phyloP scores from a whole-genome alignment of 2,797 vertebrate species.

The Siniperca scherzeri region DNA sequence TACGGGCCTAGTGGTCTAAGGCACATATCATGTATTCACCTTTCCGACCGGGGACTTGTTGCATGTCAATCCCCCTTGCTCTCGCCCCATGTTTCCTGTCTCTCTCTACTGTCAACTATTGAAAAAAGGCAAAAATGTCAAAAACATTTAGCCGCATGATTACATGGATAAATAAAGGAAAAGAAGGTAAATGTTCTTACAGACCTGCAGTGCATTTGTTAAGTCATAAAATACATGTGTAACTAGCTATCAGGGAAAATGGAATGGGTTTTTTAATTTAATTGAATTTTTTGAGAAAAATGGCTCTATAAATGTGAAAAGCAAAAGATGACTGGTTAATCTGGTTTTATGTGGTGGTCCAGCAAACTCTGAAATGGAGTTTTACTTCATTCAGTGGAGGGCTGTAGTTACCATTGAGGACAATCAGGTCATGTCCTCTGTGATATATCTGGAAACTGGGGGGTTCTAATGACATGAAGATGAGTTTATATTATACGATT shows the following conservation, averaged over 20 bases:
- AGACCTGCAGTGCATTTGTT: not conserved
- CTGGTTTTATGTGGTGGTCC: not conserved
- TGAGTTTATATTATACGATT: not conserved
- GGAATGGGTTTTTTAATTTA: no score
- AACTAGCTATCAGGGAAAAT: not conserved
- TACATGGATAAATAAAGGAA: not conserved
- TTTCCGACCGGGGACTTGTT: not conserved
- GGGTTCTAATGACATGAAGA: not conserved
- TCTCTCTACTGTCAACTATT: not conserved
- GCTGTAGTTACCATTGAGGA: not conserved
- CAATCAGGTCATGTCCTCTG: not conserved
- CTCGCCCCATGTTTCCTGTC: conserved; percentile 21
- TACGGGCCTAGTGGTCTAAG: not conserved
- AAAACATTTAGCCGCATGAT: not conserved
- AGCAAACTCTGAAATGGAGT: not conserved
- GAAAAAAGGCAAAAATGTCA: not conserved
- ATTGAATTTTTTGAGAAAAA: not conserved
- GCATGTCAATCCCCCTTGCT: not conserved
- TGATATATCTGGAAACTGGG: not conserved
- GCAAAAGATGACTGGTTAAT: not conserved
- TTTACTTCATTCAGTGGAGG: not conserved
- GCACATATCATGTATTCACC: not conserved
- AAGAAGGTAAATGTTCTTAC: not conserved
- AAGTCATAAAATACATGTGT: no score
- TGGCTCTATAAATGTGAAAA: not conserved